phyloP scores from a whole-genome alignment of 2,113 vertebrate genomes.

The Psophia crepitans region DNA sequence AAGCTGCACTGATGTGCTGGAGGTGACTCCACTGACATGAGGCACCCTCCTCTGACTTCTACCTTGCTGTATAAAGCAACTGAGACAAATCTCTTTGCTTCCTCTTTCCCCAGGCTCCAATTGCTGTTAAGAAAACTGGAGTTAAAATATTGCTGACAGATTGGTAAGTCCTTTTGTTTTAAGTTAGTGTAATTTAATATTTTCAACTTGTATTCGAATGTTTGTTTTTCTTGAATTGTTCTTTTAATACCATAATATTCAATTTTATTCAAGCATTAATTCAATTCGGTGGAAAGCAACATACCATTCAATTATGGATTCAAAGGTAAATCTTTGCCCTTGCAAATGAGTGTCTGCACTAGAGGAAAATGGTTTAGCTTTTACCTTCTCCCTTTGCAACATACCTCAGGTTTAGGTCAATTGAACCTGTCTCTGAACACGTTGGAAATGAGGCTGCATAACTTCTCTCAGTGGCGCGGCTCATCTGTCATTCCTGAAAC shows the following conservation, averaged over 20 bases:
- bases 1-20: neutral
- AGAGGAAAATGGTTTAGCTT: neutral
- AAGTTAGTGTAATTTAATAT: neutral
- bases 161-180: slow-evolving; percentile 27
- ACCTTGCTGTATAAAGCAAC: neutral
- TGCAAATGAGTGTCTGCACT: neutral
- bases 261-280: neutral
- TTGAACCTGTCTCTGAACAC: neutral
- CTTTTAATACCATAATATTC: neutral
- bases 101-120: neutral
- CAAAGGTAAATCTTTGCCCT: neutral
- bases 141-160: neutral
- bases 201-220: neutral
- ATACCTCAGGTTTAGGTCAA: neutral
- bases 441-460: neutral
- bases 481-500: neutral
- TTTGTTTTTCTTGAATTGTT: neutral
- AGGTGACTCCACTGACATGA: neutral
- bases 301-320: neutral
- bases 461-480: neutral
- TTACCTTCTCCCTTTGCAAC: neutral
- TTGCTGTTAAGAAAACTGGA: neutral
- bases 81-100: neutral
- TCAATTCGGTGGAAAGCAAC: neutral
- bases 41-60: neutral